Base-by-base conservation (phyloP, 2,797 vertebrate genomes). In the Coilia nasus region DNA sequence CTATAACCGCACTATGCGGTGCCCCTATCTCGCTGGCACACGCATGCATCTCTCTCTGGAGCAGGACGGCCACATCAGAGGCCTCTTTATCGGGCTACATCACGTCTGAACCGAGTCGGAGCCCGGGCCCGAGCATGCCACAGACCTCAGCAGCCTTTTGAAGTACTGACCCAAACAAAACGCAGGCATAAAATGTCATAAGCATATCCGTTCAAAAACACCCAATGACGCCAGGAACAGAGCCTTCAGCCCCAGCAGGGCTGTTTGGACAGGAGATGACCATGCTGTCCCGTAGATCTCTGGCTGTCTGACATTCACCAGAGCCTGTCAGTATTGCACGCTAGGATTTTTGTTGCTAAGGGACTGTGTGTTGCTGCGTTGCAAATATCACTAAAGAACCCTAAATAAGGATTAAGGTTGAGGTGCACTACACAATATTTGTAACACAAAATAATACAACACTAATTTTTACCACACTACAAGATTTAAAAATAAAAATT, bases 211-310 rank as follows among this genome's bases (percentile, higher is more conserved):
- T 82, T 83, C 82, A 84, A 86, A 86, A 82, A 83, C 86, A 88
- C 88, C 87, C 84, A 82, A 89, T 90, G 88, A 90, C 90, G 87
- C 64, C 85, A 89, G 83, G 84, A 90, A 86, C 87, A 85, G 86
- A 88, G 82, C 82, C 84, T 82, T 84, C 82, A 81, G 84, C 31
- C 31, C 31, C 6, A 2, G n/a, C 35, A 87, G 82, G 82, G 86
- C 84, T 89, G 82, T 88, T 85, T 87, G 89, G 88, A 90, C 87
- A 90, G 31, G 31, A 78, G 31, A 44, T 44, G 35, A 35, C 71
- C 71, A 21, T 0, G 41, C 62, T 54, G 50, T 85, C 88, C 84
- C 85, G 75, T 78, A 75, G 75, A 12, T 62, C 56, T 64, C 87
- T 88, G 85, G 85, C 21, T 75, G 23, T 81, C 81, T 89, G 88